Evolutionary conservation across 92 coral and sea anemone species (phyloP), one percentile per base, ranked within the genome.

Genomic region (Heliopora coerulea): DNA sequence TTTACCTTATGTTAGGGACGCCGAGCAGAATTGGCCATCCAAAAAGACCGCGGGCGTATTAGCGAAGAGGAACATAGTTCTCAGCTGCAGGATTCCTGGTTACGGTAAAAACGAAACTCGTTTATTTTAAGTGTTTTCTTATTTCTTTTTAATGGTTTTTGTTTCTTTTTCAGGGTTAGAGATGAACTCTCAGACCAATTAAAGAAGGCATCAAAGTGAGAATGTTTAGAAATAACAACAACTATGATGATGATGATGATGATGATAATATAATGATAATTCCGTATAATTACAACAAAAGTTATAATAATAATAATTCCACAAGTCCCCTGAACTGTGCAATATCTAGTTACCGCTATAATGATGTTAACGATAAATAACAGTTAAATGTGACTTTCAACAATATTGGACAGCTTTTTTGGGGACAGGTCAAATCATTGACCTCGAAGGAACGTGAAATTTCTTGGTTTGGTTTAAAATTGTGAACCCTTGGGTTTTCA

Each of bases 191-290:
- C 96, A 27, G 91, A 92, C 65, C 92, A 87, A 72, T 85, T 92
- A n/a, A 91, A 85, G 75, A 62, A 88, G 14, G 91, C 96, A 3
- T 92, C 96, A 24, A 88, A 88, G 97, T 92, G 63, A 46, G 80
- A 46, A 46, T 6, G 42, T 37, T 37, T 4, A 37, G 4, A 11
- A 15, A 8, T 46, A 15, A 46, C 15, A 2, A 15, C 15, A 15
- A 46, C n/a, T 2, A 46, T 8, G n/a, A n/a, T 46, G n/a, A 6
- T 46, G 15, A 2, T 46, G 52, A 46, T 46, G 52, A 6, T 46
- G 17, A 46, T 46, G 14, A 46, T 46, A n/a, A 15, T 46, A 15
- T n/a, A n/a, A n/a, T n/a, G n/a, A n/a, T n/a, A n/a, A n/a, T n/a
- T n/a, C n/a, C n/a, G n/a, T n/a, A n/a, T n/a, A n/a, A n/a, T n/a